Base-by-base conservation (phyloP, 2,888 invertebrate species). In the Macaria liturata region DNA sequence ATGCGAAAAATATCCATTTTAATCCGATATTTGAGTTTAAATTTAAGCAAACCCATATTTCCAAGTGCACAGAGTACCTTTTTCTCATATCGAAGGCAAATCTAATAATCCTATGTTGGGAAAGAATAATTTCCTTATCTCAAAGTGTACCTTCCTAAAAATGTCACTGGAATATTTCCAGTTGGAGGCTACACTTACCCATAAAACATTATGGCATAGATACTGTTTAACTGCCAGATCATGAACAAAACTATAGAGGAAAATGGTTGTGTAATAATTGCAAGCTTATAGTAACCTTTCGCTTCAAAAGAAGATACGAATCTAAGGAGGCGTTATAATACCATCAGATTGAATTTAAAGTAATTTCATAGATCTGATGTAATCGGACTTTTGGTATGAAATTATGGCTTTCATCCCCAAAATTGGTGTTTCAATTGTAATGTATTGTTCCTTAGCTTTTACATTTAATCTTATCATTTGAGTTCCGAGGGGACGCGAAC, bases 91-190 rank as follows among this genome's bases (percentile, higher is more conserved):
- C 70, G 70, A 65, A 61, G 64, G 67, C 57, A 70, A 71, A 77
- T 77, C 75, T 74, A 76, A 77, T 78, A 76, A 76, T 73, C 73
- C 66, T 43, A 63, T 71, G 71, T 68, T 57, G 60, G 63, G 59
- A 66, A 66, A 68, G 71, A 74, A 73, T 76, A 74, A 74, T 72
- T 67, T 65, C 58, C 65, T 74, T 72, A 74, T 75, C 74, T 66
- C 65, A 66, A 68, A 71, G 66, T 70, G 70, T 71, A 69, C 67
- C 70, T 65, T 64, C 57, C 57, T 51, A 56, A 46, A 64, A 66
- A 66, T 62, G 61, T 64, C 54, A 62, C 61, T 58, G 57, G 55
- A 48, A 57, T 56, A 66, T 59, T 60, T 42, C 9, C 42, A 42
- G 42, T 8, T 37, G 20, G 20, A 20, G 20, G 20, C 2, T 20